A percentile compares a stretch with the other conserved stretches of the same genome.
These are phyloP conservation scores for Eleginops maclovinus DNA, from an alignment of 2,113 vertebrate species.

Conservation along the genomic window DNA sequence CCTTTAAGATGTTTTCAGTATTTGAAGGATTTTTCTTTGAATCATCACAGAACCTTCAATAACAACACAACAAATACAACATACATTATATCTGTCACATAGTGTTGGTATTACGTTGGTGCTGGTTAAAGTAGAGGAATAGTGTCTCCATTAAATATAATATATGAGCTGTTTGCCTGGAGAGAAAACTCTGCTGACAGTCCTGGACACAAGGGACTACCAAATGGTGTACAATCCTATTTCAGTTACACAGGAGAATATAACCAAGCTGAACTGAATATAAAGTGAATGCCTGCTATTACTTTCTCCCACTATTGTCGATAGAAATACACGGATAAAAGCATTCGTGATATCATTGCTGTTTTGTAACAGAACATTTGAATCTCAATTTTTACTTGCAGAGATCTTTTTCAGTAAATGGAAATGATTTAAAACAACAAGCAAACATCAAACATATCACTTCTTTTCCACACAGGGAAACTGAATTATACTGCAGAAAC, in stretches of 20 bases:
- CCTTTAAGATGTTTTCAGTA: not conserved
- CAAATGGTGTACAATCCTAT: not conserved
- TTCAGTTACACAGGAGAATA: not conserved
- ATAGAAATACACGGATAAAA: not conserved
- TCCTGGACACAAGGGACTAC: not conserved
- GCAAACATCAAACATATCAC: not conserved
- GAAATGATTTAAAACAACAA: not conserved
- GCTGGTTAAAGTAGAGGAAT: not conserved
- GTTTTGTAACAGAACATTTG: not conserved
- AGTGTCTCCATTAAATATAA: not conserved
- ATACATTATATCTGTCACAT: not conserved
- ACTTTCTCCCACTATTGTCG: not conserved
- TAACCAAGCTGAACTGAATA: not conserved
- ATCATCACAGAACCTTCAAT: not conserved
- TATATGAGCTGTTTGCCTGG: not conserved
- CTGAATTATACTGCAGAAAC: not conserved
- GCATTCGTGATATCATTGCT: not conserved
- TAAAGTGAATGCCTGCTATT: not conserved
- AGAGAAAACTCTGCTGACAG: not conserved
- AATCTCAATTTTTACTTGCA: not conserved
- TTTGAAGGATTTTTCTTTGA: not conserved
- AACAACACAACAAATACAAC: not conserved
- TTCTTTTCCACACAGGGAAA: not conserved
- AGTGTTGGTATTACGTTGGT: not conserved
- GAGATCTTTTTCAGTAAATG: not conserved